These are phyloP conservation scores for Grus americana DNA, from an alignment of 2,113 vertebrate genomes.

Conservation along the genomic window DNA sequence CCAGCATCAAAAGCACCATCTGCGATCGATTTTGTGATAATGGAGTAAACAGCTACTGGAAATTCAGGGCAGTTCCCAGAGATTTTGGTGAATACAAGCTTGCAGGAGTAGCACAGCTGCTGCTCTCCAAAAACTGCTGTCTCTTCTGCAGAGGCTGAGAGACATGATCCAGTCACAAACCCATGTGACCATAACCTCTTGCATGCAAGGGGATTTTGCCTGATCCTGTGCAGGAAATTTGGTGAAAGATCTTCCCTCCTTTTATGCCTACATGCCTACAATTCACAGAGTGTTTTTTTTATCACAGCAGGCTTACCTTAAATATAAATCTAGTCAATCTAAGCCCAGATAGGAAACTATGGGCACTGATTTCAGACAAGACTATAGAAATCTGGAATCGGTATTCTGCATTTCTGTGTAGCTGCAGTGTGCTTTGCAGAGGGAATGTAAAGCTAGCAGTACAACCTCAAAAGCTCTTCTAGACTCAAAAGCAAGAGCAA, in stretches of 20 bases:
- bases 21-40: slow-evolving; percentile 32
- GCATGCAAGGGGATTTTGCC: neutral
- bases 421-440: neutral
- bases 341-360: neutral
- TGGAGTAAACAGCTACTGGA: slow-evolving; percentile 34
- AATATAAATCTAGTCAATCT: neutral
- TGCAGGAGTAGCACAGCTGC: neutral
- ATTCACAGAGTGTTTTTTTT: neutral
- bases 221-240: neutral
- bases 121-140: neutral
- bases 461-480: neutral
- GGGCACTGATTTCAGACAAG: neutral
- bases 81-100: neutral
- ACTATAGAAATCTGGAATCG: neutral
- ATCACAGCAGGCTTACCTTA: neutral
- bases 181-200: neutral
- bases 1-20: slow-evolving; percentile 23
- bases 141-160: neutral
- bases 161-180: neutral
- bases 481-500: neutral
- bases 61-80: slow-evolving; percentile 22
- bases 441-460: neutral
- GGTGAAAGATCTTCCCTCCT: neutral
- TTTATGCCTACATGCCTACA: neutral
- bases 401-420: neutral